Percentiles rank a stretch among this genome's conserved stretches.
These are phyloP conservation scores for Protaetia brevitarsis DNA, from an alignment of 1,140 invertebrate genomes.

Conservation along the genomic window DNA sequence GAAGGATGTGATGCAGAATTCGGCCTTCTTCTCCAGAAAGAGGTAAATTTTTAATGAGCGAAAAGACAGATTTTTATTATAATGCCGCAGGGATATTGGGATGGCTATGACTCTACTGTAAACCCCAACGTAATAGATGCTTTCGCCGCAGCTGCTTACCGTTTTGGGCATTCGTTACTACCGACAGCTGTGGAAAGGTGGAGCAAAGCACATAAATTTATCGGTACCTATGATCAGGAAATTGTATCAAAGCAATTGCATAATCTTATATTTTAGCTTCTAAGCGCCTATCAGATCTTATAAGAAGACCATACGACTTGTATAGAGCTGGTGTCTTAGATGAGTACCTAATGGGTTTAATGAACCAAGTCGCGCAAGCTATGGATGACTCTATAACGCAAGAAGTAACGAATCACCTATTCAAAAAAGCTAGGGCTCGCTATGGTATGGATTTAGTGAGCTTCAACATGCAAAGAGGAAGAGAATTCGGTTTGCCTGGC, in stretches of 20 bases:
- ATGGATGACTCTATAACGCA: conserved; percentile 93
- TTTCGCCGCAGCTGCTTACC: conserved; percentile 84
- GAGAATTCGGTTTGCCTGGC: conserved; percentile 88
- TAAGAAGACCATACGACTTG: conserved; percentile 84
- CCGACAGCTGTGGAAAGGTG: conserved; percentile 86
- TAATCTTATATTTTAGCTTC: conserved; percentile 62
- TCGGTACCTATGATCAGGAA: conserved; percentile 58
- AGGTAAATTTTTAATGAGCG: conserved; percentile 52
- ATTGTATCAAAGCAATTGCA: conserved; percentile 16
- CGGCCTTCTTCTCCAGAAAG: conserved; percentile 76
- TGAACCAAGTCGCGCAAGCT: conserved; percentile 92
- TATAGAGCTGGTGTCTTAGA: conserved; percentile 88
- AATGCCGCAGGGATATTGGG: conserved; percentile 77
- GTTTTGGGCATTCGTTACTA: conserved; percentile 85
- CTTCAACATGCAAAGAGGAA: conserved; percentile 90
- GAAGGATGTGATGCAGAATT: conserved; percentile 90
- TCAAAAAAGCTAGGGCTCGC: conserved; percentile 72
- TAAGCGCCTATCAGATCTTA: conserved; percentile 82
- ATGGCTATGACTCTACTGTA: conserved; percentile 79
- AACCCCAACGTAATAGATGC: conserved; percentile 84
- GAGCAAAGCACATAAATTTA: conserved; percentile 92
- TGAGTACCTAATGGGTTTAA: conserved; percentile 88
- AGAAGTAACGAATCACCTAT: conserved; percentile 88
- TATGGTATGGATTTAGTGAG: conserved; percentile 91
- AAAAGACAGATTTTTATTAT: conserved; percentile 26